Base-by-base conservation (phyloP, 2,888 invertebrate genomes). In the Nyleta sp. region DNA sequence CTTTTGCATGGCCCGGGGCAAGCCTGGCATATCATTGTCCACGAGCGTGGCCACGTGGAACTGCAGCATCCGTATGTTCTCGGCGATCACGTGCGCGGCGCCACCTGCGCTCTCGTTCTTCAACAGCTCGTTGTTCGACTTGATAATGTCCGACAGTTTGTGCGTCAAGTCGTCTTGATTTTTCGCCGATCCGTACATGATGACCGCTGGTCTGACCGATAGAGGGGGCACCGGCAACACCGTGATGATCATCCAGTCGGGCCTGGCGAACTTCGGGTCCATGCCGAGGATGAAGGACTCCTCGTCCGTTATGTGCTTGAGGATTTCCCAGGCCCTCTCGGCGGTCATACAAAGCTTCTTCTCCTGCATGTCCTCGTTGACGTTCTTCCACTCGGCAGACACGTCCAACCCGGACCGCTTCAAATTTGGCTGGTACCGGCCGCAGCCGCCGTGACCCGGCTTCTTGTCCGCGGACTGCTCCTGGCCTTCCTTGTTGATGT, bases 241-340 rank as follows among this genome's bases (percentile, higher is more conserved):
- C 1, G 99, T 99, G 5, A 98, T 94, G 81, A 99, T 96, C 99
- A 99, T 99, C 99, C 99, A 99, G 92, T 99, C 99, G 5, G 99
- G 99, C 55, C 99, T 94, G 0, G 99, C 97, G 91, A 95, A 98
- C 91, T 97, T 97, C 0, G 99, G 98, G 91, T 99, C 99, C 98
- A 99, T 98, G 44, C 95, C 96, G 83, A 99, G 92, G 82, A 98
- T 96, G 80, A 96, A 95, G 81, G 98, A 98, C 90, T 99, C 99
- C 89, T 99, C 99, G 91, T 99, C 99, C 90, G 95, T 95, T 59
- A 98, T 97, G 86, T 97, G 96, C 91, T 98, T 98, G 38, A 99
- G 94, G 81, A 99, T 98, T 92, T 99, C 99, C 94, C 97, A 96
- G 1, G 99, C 99, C 83, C 98, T 92, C 91, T 99, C 99, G 1